phyloP scores from a whole-genome alignment of 2,888 invertebrate genomes.

The Erebia epiphron region DNA sequence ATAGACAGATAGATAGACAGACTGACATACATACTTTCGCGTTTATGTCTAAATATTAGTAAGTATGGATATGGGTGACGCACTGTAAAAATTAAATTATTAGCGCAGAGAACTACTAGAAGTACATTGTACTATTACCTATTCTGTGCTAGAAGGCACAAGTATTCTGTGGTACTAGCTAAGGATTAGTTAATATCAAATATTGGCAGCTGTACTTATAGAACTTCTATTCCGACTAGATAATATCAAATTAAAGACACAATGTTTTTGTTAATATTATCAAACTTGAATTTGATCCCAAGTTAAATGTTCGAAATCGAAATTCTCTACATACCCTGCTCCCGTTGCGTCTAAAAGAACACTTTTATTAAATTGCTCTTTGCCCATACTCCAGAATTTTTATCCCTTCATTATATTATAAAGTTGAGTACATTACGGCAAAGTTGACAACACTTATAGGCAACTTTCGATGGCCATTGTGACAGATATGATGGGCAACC shows the following conservation, averaged over 20 bases:
- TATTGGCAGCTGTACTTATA: no score
- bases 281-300: not conserved
- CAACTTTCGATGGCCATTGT: constrained; percentile 37
- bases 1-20: no score
- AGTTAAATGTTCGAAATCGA: not conserved
- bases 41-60: no score
- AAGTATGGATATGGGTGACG: no score
- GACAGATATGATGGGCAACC: constrained; percentile 35
- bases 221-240: no score
- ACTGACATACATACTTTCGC: no score
- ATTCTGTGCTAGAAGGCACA: no score
- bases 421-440: constrained; percentile 32
- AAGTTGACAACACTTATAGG: constrained; percentile 21
- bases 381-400: constrained; percentile 9
- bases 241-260: not conserved
- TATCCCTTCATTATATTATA: constrained; percentile 24
- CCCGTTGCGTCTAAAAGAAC: not conserved
- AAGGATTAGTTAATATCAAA: no score
- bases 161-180: no score
- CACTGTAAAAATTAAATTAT: no score
- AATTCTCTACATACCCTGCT: not conserved
- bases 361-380: constrained; percentile 8
- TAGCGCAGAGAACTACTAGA: no score
- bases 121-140: no score
- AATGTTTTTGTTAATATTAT: not conserved